Evolutionary conservation across 2,888 invertebrate genomes (phyloP).

Genomic region (Eledona agricola): DNA sequence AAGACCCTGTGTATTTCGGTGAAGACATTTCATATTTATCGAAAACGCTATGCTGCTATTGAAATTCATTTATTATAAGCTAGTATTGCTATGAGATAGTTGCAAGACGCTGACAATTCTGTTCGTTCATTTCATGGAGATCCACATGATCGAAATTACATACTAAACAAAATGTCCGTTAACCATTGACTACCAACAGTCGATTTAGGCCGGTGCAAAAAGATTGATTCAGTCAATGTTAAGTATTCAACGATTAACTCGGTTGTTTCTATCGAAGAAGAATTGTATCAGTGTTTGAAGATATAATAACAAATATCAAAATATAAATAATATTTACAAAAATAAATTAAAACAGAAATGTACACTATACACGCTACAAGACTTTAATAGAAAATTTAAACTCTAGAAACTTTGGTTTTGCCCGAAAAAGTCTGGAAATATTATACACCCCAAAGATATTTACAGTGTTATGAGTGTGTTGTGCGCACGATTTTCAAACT

Average conservation of each 20-base stretch:
- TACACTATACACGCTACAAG: constrained; percentile 46
- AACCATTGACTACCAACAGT: too few relatives aligned
- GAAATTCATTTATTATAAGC: constrained; percentile 30
- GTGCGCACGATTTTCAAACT: constrained; percentile 20
- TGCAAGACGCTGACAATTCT: constrained; percentile 7
- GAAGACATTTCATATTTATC: constrained; percentile 10
- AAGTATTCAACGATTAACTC: too few relatives aligned
- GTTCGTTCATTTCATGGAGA: neutral
- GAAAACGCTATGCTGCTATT: constrained; percentile 25
- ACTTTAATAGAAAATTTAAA: constrained; percentile 48
- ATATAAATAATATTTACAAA: constrained; percentile 53
- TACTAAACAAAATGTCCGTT: too few relatives aligned
- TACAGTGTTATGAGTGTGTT: constrained; percentile 27
- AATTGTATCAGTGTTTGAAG: constrained; percentile 48
- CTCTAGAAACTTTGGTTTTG: constrained; percentile 56
- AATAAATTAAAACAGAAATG: constrained; percentile 51
- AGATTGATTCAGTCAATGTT: constrained; percentile 1
- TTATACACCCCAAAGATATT: constrained; percentile 34
- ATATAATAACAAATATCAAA: constrained; percentile 41
- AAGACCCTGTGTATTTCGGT: constrained; percentile 28
- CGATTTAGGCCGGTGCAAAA: neutral
- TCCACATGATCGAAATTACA: too few relatives aligned
- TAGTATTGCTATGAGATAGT: constrained; percentile 29
- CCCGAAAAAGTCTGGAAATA: constrained; percentile 50
- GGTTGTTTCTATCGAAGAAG: too few relatives aligned